phyloP scores from a whole-genome alignment of 37 sponge, comb jelly and placozoan genomes.

The Theonella swinhoei region DNA sequence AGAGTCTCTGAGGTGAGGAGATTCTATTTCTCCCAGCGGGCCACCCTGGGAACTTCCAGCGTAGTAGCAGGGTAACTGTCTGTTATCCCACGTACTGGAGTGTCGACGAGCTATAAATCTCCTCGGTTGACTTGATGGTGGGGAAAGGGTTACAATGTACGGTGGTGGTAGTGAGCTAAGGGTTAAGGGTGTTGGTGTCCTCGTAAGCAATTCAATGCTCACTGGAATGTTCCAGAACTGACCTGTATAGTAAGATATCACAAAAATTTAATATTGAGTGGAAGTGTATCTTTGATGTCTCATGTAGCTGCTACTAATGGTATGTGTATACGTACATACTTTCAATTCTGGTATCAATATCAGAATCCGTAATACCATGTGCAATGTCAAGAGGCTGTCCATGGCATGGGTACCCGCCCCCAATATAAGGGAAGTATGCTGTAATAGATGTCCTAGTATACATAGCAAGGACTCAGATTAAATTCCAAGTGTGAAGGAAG shows the following conservation, averaged over 20 bases:
- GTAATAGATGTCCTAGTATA: too few species aligned
- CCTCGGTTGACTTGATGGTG: neutral
- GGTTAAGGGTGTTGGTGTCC: neutral
- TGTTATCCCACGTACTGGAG: slow-evolving; percentile 13
- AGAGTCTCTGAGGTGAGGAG: slow-evolving; percentile 21
- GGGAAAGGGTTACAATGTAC: neutral
- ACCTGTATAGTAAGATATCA: neutral
- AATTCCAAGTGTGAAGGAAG: too few species aligned
- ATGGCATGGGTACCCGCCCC: too few species aligned
- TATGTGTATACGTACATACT: too few species aligned
- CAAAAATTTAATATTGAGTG: too few species aligned
- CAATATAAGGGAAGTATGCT: too few species aligned
- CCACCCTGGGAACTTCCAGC: slow-evolving; percentile 41
- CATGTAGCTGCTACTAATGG: too few species aligned
- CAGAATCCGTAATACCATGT: too few species aligned
- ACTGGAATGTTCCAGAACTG: slow-evolving; percentile 47
- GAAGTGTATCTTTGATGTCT: too few species aligned
- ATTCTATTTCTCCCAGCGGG: slow-evolving; percentile 10
- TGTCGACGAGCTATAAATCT: slow-evolving; percentile 2
- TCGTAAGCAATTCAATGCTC: neutral
- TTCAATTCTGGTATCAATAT: too few species aligned
- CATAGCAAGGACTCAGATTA: too few species aligned
- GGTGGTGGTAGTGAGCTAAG: neutral
- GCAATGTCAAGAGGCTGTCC: too few species aligned
- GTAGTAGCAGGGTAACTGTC: slow-evolving; percentile 7